These are phyloP conservation scores for Lophura nycthemera DNA, from an alignment of 2,113 vertebrate species.

Conservation along the genomic window DNA sequence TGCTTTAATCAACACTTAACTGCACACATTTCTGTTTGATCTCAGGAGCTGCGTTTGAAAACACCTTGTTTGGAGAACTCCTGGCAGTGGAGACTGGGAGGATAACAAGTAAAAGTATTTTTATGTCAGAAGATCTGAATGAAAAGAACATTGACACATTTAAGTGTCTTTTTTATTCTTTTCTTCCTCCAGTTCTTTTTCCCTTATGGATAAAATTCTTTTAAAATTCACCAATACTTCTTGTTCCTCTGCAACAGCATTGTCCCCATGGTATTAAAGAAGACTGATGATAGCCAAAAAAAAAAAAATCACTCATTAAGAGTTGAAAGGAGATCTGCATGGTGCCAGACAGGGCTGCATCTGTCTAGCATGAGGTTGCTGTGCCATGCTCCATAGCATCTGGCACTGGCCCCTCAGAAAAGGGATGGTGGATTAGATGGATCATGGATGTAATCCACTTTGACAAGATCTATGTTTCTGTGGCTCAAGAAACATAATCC, in stretches of 20 bases:
- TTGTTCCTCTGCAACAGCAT: neutral
- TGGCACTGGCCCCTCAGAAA: constrained; percentile 34
- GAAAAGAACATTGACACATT: neutral
- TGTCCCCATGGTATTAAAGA: neutral
- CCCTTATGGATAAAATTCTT: neutral
- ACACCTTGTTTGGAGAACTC: neutral
- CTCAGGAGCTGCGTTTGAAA: neutral
- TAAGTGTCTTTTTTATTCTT: neutral
- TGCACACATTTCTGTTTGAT: neutral
- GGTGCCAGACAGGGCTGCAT: constrained; percentile 3
- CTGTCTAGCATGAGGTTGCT: constrained; percentile 14
- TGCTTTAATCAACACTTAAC: neutral
- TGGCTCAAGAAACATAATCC: constrained; percentile 39
- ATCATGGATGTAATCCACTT: constrained; percentile 43
- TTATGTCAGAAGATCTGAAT: neutral
- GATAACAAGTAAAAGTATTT: neutral
- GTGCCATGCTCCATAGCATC: constrained; percentile 6
- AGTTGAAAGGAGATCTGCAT: constrained; percentile 14
- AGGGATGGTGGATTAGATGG: constrained; percentile 39
- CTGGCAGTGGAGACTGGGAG: neutral
- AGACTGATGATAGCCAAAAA: neutral
- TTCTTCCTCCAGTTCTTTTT: neutral
- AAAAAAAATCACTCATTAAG: neutral
- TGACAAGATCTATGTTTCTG: constrained; percentile 48
- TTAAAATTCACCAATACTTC: neutral